These are phyloP conservation scores for Charanyca ferruginea DNA, from an alignment of 2,888 invertebrate species.

Conservation along the genomic window DNA sequence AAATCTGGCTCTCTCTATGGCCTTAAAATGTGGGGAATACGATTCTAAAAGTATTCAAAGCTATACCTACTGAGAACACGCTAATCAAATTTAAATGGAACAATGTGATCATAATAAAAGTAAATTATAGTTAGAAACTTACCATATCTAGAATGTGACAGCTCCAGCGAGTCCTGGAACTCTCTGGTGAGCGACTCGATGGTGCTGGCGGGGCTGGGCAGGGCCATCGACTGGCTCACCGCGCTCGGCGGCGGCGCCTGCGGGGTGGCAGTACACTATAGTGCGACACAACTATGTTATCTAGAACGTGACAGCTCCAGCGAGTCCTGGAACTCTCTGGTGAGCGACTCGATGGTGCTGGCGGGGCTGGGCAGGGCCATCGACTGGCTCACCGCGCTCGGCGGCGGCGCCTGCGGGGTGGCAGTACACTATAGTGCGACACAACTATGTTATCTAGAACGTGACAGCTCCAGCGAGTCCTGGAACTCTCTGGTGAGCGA, in stretches of 20 bases:
- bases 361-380: slow-evolving; percentile 94
- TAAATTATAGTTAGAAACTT: slow-evolving; percentile 13
- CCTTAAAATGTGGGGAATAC: too few relatives aligned
- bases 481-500: slow-evolving; percentile 4
- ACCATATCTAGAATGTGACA: slow-evolving; percentile 85
- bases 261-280: background rate
- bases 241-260: slow-evolving; percentile 81
- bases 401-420: slow-evolving; percentile 75
- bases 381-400: slow-evolving; percentile 81
- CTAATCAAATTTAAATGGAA: too few relatives aligned
- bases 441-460: background rate
- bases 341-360: slow-evolving; percentile 86
- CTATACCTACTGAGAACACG: too few relatives aligned
- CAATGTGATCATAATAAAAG: background rate
- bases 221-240: slow-evolving; percentile 86
- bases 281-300: too few relatives aligned
- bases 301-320: background rate
- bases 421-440: too few relatives aligned
- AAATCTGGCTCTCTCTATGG: too few relatives aligned
- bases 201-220: slow-evolving; percentile 95
- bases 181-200: slow-evolving; percentile 95
- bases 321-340: slow-evolving; percentile 7
- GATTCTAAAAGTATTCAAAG: too few relatives aligned
- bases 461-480: background rate
- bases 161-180: slow-evolving; percentile 95